Evolutionary conservation across 2,888 invertebrate genomes (phyloP).

Genomic region (Neoaliturus tenellus): DNA sequence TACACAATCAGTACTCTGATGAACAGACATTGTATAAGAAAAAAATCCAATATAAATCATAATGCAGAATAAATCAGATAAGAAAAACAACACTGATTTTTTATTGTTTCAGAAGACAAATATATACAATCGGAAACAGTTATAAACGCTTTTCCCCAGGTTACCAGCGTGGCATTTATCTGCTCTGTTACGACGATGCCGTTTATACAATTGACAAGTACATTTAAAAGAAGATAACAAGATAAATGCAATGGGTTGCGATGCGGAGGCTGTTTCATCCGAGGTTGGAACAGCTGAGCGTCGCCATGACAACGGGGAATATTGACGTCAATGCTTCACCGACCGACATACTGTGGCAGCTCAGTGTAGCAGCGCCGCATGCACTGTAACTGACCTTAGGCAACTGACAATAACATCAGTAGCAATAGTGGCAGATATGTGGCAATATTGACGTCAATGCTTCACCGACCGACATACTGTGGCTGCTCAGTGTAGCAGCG

Average conservation of each 20-base stretch:
- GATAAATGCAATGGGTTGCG: conserved; percentile 21
- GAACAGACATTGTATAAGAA: no score
- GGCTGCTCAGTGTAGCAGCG: background rate
- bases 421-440: background rate
- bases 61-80: background rate
- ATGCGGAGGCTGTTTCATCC: conserved; percentile 27
- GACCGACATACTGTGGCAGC: conserved; percentile 32
- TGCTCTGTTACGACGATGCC: no score
- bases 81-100: background rate
- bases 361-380: background rate
- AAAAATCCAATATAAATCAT: no score
- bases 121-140: no score
- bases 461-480: conserved; percentile 31
- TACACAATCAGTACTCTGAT: no score
- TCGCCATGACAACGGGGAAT: conserved; percentile 38
- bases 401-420: background rate
- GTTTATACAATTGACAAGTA: conserved; percentile 1
- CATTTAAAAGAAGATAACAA: conserved; percentile 26
- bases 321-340: conserved; percentile 42
- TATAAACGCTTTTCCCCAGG: no score
- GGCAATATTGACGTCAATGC: conserved; percentile 19
- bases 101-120: no score
- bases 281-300: conserved; percentile 48
- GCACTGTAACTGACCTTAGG: background rate
- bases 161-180: no score